Evolutionary conservation across 2,888 invertebrate genomes (phyloP).

Genomic region (Philereme transversata): DNA sequence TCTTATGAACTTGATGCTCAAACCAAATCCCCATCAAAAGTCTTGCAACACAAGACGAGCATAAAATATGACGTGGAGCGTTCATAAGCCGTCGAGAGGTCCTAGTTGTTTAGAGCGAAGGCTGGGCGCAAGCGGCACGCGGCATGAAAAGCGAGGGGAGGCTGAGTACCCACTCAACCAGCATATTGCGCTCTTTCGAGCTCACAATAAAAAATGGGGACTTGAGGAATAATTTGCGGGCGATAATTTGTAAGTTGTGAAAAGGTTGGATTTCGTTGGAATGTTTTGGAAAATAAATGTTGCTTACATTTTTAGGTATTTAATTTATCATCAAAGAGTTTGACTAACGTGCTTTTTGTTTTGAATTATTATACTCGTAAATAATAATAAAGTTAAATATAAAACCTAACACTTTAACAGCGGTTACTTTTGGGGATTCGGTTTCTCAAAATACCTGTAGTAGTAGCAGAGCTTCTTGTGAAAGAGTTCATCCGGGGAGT

Average conservation of each 20-base stretch:
- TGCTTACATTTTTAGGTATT: background rate
- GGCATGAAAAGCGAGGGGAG: constrained; percentile 58
- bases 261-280: constrained; percentile 7
- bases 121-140: constrained; percentile 44
- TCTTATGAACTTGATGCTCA: too few relatives aligned
- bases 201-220: constrained; percentile 33
- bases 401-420: too few relatives aligned
- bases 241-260: constrained; percentile 25
- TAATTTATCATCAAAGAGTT: too few relatives aligned
- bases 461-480: too few relatives aligned
- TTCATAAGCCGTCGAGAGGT: constrained; percentile 60
- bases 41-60: constrained; percentile 16
- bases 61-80: constrained; percentile 31
- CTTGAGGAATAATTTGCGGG: constrained; percentile 18
- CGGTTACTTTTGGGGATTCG: too few relatives aligned
- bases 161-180: constrained; percentile 51
- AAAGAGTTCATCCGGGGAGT: too few relatives aligned
- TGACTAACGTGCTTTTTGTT: too few relatives aligned
- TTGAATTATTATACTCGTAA: too few relatives aligned
- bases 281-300: constrained; percentile 2
- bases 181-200: constrained; percentile 64
- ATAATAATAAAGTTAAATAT: too few relatives aligned
- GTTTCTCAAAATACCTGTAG: too few relatives aligned
- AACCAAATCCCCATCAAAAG: constrained; percentile 24
- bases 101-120: constrained; percentile 64